Percentiles rank a stretch among this genome's conserved stretches.
These are phyloP conservation scores for Spisula subtruncata DNA, from an alignment of 2,888 invertebrate genomes.

Conservation along the genomic window DNA sequence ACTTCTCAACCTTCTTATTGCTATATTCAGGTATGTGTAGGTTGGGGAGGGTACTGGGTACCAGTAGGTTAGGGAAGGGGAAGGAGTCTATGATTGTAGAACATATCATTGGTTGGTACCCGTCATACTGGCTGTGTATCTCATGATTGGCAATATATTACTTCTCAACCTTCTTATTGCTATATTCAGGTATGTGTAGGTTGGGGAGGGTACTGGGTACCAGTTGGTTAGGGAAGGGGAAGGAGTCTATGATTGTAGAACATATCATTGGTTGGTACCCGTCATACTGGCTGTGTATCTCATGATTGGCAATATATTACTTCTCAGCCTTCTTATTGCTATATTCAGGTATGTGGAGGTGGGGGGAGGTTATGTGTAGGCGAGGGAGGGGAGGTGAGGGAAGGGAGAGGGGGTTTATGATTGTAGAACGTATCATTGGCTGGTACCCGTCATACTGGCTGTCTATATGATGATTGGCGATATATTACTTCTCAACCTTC, in stretches of 20 bases:
- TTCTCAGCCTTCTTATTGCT: conserved; percentile 88
- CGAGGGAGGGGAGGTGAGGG: no score
- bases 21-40: conserved; percentile 86
- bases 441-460: conserved; percentile 87
- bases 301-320: conserved; percentile 87
- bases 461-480: conserved; percentile 88
- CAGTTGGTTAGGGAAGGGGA: no score
- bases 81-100: no score
- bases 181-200: conserved; percentile 85
- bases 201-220: no score
- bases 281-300: conserved; percentile 87
- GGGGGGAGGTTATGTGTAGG: no score
- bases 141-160: conserved; percentile 88
- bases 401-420: no score
- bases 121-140: conserved; percentile 86
- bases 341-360: conserved; percentile 85
- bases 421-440: conserved; percentile 83
- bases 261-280: conserved; percentile 85
- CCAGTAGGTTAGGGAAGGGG: no score
- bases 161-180: conserved; percentile 88
- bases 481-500: conserved; percentile 88
- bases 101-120: conserved; percentile 85
- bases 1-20: conserved; percentile 88
- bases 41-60: no score
- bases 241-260: conserved; percentile 83